Evolutionary conservation across 2,888 invertebrate species (phyloP).

Genomic region (Drosophila rellima): DNA sequence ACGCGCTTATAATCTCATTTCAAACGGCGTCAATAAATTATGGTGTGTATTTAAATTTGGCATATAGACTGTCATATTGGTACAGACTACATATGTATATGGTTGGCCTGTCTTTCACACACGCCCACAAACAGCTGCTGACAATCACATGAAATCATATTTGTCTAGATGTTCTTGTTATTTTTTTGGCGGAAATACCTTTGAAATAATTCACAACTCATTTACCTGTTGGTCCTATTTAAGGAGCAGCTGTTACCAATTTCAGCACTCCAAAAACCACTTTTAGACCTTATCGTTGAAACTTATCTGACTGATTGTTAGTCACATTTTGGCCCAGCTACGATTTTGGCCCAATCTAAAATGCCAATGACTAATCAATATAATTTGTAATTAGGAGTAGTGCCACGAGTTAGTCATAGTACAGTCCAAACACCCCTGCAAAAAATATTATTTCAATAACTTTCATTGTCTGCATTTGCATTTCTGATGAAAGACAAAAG

Average conservation of each 20-base stretch:
- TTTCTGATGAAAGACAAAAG: slow-evolving; percentile 17
- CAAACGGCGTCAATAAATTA: slow-evolving; percentile 72
- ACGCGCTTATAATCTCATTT: slow-evolving; percentile 73
- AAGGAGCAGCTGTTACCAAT: slow-evolving; percentile 43
- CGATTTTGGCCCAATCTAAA: slow-evolving; percentile 47
- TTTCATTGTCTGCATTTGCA: slow-evolving; percentile 45
- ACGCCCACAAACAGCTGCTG: slow-evolving; percentile 70
- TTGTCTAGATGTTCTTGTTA: slow-evolving; percentile 16
- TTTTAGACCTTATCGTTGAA: slow-evolving; percentile 42
- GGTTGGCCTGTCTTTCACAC: slow-evolving; percentile 33
- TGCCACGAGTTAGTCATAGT: slow-evolving; percentile 41
- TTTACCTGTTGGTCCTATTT: slow-evolving; percentile 56
- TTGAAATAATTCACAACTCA: slow-evolving; percentile 22
- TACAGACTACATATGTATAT: slow-evolving; percentile 9
- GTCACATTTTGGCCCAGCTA: slow-evolving; percentile 47
- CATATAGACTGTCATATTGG: slow-evolving; percentile 53
- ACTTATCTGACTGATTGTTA: slow-evolving; percentile 57
- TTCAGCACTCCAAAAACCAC: slow-evolving; percentile 15
- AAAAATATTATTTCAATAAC: slow-evolving; percentile 32
- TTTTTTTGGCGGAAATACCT: slow-evolving; percentile 40
- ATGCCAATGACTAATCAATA: slow-evolving; percentile 57
- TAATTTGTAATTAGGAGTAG: slow-evolving; percentile 54
- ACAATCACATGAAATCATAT: slow-evolving; percentile 51
- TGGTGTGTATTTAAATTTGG: slow-evolving; percentile 52
- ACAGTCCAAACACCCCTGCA: not conserved